These are phyloP conservation scores for Gisinianus flammeolus DNA, from an alignment of 2,888 invertebrate species.

Conservation along the genomic window DNA sequence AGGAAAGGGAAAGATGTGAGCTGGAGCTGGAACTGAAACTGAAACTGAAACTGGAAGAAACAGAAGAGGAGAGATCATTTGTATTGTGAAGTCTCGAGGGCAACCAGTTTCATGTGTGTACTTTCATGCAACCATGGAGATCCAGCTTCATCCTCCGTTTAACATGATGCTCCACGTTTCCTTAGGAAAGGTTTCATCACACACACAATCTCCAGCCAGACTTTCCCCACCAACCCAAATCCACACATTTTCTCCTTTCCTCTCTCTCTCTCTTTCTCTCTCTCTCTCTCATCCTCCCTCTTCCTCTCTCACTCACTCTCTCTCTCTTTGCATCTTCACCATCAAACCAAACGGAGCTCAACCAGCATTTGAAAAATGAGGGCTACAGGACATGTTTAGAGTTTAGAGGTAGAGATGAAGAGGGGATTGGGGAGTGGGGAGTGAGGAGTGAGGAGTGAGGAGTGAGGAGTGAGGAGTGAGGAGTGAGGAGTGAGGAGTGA, in stretches of 20 bases:
- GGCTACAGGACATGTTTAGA: too few relatives aligned
- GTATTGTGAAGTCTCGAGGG: not conserved
- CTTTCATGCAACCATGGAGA: constrained; percentile 9
- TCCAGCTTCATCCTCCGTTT: not conserved
- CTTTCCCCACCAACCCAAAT: too few relatives aligned
- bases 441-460: not conserved
- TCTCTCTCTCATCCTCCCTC: too few relatives aligned
- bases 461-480: not conserved
- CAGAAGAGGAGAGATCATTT: constrained; percentile 11
- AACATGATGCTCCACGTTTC: not conserved
- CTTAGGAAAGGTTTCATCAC: too few relatives aligned
- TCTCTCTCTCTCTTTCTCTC: too few relatives aligned
- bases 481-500: not conserved
- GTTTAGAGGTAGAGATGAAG: too few relatives aligned
- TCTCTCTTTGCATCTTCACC: too few relatives aligned
- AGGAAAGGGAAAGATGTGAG: not conserved
- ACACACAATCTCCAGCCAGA: too few relatives aligned
- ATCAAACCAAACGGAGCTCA: not conserved
- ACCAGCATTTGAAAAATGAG: not conserved
- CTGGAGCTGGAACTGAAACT: not conserved
- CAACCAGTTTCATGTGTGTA: constrained; percentile 10
- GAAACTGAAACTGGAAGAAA: constrained; percentile 3
- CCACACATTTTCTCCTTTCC: too few relatives aligned
- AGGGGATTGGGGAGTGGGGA: not conserved
- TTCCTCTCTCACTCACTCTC: too few relatives aligned